Percentiles rank a stretch among this genome's conserved stretches.
Conservation (phyloP, 37 sponge, comb jelly and placozoan genomes). For the Halichondria panicea region DNA sequence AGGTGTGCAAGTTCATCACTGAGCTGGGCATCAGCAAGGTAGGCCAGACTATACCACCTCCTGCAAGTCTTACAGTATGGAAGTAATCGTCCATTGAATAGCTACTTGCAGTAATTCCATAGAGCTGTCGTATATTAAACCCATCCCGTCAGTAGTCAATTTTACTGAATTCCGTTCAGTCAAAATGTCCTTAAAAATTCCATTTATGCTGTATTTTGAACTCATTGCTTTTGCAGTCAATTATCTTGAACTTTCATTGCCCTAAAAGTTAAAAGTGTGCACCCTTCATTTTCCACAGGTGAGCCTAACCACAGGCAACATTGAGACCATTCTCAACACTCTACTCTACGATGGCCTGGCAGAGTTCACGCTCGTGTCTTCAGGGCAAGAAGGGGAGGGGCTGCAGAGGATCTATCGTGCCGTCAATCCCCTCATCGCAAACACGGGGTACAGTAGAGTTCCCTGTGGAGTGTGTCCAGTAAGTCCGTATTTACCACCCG, state of each 20-base stretch:
- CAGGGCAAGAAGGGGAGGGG: constrained; percentile 7
- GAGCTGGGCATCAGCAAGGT: constrained; percentile 94
- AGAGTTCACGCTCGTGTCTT: constrained; percentile 26
- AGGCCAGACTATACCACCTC: not conserved
- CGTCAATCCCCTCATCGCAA: constrained; percentile 6
- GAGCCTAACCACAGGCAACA: constrained; percentile 46
- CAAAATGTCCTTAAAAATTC: too few relatives aligned
- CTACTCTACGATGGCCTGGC: constrained; percentile 87
- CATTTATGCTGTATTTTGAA: too few relatives aligned
- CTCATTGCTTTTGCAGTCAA: too few relatives aligned
- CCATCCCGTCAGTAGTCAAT: too few relatives aligned
- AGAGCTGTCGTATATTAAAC: too few relatives aligned
- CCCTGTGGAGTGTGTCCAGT: constrained; percentile 96
- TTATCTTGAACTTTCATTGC: too few relatives aligned
- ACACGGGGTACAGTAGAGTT: constrained; percentile 68
- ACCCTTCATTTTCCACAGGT: constrained; percentile 39
- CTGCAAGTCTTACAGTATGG: too few relatives aligned
- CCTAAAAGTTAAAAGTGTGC: too few relatives aligned
- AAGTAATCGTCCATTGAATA: too few relatives aligned
- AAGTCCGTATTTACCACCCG: too few relatives aligned
- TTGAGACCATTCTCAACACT: constrained; percentile 79
- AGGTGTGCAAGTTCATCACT: constrained; percentile 89
- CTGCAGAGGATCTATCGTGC: constrained; percentile 53
- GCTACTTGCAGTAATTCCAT: too few relatives aligned
- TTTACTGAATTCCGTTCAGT: too few relatives aligned